Evolutionary conservation across 2,113 vertebrate genomes (phyloP).

Genomic region (Cisticola juncidis): DNA sequence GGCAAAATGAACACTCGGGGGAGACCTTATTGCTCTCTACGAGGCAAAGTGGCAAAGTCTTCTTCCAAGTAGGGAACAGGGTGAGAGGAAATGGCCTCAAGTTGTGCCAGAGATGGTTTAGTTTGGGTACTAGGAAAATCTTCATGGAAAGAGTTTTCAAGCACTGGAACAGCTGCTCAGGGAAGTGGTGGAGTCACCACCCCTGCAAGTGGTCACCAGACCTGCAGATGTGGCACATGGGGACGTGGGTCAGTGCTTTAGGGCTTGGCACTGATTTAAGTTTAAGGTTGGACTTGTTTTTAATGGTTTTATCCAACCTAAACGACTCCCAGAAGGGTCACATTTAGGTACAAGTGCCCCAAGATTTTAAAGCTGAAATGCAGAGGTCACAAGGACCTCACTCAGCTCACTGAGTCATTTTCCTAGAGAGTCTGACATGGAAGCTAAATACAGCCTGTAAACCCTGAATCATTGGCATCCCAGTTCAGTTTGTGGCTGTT

Average conservation of each 20-base stretch:
- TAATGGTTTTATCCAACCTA: background rate
- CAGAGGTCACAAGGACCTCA: background rate
- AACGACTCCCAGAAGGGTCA: accelerated
- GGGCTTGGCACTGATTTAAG: background rate
- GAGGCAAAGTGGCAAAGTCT: background rate
- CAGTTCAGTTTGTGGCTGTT: background rate
- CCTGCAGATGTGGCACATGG: background rate
- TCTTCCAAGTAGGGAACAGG: background rate
- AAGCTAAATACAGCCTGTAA: background rate
- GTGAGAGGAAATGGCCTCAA: background rate
- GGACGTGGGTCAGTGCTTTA: background rate
- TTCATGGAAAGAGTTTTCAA: background rate
- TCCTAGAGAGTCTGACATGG: background rate
- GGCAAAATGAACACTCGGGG: background rate
- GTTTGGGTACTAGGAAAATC: background rate
- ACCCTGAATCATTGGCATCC: background rate
- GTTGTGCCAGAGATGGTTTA: background rate
- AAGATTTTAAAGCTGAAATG: background rate
- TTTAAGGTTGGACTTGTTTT: background rate
- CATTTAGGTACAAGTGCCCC: background rate
- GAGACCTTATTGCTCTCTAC: accelerated
- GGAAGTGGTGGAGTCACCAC: background rate
- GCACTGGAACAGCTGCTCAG: background rate
- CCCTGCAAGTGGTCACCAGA: background rate
- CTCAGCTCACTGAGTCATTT: background rate